Percentiles rank a stretch among this genome's conserved stretches.
These are phyloP conservation scores for Drosophila imparisetae DNA, from an alignment of 2,888 invertebrate genomes.

Conservation along the genomic window DNA sequence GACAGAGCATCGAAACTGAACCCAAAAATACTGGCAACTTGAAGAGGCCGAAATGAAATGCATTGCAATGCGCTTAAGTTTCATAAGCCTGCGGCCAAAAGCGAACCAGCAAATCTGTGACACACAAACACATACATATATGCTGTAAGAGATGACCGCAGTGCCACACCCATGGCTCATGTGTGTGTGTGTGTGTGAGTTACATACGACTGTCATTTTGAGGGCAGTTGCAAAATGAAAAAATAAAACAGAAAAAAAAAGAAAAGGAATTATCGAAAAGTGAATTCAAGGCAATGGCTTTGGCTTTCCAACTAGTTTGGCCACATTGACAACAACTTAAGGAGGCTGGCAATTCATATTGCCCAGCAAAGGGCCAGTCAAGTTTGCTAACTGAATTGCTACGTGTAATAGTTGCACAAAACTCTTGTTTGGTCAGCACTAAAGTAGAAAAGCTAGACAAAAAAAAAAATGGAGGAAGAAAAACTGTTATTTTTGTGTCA, in stretches of 20 bases:
- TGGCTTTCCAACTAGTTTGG: slow-evolving; percentile 30
- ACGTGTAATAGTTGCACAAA: slow-evolving; percentile 66
- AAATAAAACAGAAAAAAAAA: neutral
- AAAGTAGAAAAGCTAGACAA: slow-evolving; percentile 1
- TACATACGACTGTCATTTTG: slow-evolving; percentile 58
- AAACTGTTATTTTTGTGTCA: slow-evolving; percentile 80
- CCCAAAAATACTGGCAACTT: slow-evolving; percentile 47
- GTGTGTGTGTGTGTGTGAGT: slow-evolving; percentile 25
- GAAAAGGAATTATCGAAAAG: slow-evolving; percentile 75
- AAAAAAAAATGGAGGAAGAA: slow-evolving; percentile 36
- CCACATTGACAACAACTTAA: slow-evolving; percentile 31
- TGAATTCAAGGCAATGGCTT: slow-evolving; percentile 74
- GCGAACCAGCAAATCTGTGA: slow-evolving; percentile 47
- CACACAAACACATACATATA: slow-evolving; percentile 18
- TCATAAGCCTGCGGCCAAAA: slow-evolving; percentile 68
- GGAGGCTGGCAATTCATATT: slow-evolving; percentile 30
- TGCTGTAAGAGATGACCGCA: slow-evolving; percentile 44
- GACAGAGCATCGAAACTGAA: slow-evolving; percentile 31
- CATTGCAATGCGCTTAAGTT: slow-evolving; percentile 65
- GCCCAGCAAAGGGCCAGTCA: slow-evolving; percentile 38
- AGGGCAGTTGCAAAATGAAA: slow-evolving; percentile 16
- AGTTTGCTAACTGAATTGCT: slow-evolving; percentile 51
- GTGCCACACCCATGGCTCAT: slow-evolving; percentile 40
- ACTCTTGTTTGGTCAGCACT: slow-evolving; percentile 68
- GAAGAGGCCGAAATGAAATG: slow-evolving; percentile 64